Base-by-base conservation (phyloP, 2,888 invertebrate genomes). In the Drosophila kambysellisi region DNA sequence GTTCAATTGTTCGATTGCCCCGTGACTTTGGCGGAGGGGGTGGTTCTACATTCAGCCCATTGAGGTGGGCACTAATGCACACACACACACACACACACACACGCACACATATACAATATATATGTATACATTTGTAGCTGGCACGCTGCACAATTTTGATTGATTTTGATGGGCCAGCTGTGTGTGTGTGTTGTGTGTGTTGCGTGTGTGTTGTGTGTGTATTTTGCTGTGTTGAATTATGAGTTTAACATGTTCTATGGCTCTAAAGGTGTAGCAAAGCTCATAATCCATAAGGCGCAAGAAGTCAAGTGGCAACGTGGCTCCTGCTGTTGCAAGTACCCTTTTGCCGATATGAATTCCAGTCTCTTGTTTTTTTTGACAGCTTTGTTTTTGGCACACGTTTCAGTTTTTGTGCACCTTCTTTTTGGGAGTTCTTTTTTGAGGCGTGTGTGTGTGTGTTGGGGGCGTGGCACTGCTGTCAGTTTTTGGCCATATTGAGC, bases 1-100 rank as follows among this genome's bases (percentile, higher is more conserved):
- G 90, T 90, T 90, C 86, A 86, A 88, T 90, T 90, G 90, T 78
- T 78, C 59, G 68, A 59, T 75, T 79, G 74, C 73, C 70, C 52
- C 39, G 17, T 30, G 68, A 41, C 54, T 54, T 25, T 15, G 11
- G 25, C n/a, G 20, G 25, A 35, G 29, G 37, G 53, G 63, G 41
- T 52, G 60, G 50, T 29, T 48, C 30, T n/a, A 7, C 37, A 25
- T 9, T n/a, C 53, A 48, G 65, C 59, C 50, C 63, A 60, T 76
- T 76, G 77, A 70, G 77, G 62, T 73, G 57, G 51, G 54, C 53
- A 81, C 71, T 71, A 78, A 62, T 56, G 51, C 54, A 30, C 54
- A 39, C 39, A 29, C 56, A 30, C 29, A 37, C 37, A 54, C 37
- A 29, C 37, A 29, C 11, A 12, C 37, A 35, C 8, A 25, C 20